These are phyloP conservation scores for Drosophila tripunctata DNA, from an alignment of 2,888 invertebrate genomes.

Conservation along the genomic window DNA sequence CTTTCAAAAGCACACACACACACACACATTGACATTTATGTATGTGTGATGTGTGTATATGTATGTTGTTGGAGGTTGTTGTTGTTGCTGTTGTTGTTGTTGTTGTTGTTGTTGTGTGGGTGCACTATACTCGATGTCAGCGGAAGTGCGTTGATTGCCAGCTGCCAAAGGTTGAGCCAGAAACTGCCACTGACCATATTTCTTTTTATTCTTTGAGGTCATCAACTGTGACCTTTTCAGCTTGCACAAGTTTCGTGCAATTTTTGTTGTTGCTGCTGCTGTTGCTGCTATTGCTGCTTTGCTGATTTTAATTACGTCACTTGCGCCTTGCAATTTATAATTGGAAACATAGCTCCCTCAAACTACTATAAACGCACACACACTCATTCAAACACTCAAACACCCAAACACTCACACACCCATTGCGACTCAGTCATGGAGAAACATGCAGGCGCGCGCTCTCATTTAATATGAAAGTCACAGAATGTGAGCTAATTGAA, in stretches of 20 bases:
- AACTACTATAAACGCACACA: conserved; percentile 8
- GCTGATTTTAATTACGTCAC: conserved; percentile 55
- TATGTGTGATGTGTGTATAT: no score
- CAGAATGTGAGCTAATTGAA: conserved; percentile 82
- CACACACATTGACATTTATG: conserved; percentile 25
- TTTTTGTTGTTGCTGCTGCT: conserved; percentile 11
- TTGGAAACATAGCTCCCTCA: conserved; percentile 61
- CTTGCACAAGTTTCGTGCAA: conserved; percentile 3
- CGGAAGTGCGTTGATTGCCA: conserved; percentile 76
- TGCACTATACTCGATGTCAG: conserved; percentile 13
- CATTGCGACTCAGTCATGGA: conserved; percentile 5
- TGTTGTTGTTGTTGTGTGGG: conserved; percentile 1
- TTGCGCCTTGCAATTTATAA: conserved; percentile 68
- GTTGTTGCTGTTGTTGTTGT: no score
- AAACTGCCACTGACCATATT: conserved; percentile 51
- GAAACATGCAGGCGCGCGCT: conserved; percentile 47
- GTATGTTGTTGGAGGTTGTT: background rate
- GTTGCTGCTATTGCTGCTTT: conserved; percentile 7
- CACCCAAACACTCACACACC: conserved; percentile 8
- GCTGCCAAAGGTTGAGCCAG: conserved; percentile 25
- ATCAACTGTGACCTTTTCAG: conserved; percentile 63
- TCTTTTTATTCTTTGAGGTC: conserved; percentile 28
- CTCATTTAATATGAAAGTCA: conserved; percentile 80
- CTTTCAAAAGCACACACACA: conserved; percentile 51
- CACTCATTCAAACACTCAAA: conserved; percentile 11